Conservation (phyloP, 2,113 vertebrate genomes). For the Hoplias malabaricus region DNA sequence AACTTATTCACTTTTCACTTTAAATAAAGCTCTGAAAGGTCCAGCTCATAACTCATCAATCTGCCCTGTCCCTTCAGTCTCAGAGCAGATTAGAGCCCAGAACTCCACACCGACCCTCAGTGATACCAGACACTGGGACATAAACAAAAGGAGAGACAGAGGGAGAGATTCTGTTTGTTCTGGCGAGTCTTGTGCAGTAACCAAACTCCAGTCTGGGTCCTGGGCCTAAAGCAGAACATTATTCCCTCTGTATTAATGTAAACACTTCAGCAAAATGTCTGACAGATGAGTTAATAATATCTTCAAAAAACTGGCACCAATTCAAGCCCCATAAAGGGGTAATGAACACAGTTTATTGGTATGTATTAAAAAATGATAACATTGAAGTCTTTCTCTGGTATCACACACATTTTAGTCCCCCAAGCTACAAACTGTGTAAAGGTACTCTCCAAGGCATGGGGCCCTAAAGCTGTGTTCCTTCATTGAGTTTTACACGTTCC, state of each 20-base stretch:
- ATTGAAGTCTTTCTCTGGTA: too few species aligned
- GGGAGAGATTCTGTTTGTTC: constrained; percentile 12
- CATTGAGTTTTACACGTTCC: too few species aligned
- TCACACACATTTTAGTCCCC: too few species aligned
- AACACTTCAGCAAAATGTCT: constrained; percentile 2
- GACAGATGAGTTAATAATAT: background rate
- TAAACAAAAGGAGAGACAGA: constrained; percentile 8
- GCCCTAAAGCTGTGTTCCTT: too few species aligned
- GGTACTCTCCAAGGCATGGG: too few species aligned
- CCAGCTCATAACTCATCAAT: background rate
- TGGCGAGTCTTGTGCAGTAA: constrained; percentile 20
- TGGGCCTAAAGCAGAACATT: background rate
- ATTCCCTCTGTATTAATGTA: background rate
- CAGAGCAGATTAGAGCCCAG: background rate
- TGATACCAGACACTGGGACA: constrained; percentile 4
- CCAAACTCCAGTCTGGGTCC: background rate
- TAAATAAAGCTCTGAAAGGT: background rate
- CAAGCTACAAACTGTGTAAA: too few species aligned
- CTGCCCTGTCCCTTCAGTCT: background rate
- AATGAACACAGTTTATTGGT: background rate
- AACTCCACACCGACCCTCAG: background rate
- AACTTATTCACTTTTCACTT: too few species aligned
- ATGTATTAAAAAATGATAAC: too few species aligned
- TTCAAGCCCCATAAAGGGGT: background rate
- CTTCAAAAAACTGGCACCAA: background rate